These are phyloP conservation scores for Noctua comes DNA, from an alignment of 2,888 invertebrate species.

Conservation along the genomic window DNA sequence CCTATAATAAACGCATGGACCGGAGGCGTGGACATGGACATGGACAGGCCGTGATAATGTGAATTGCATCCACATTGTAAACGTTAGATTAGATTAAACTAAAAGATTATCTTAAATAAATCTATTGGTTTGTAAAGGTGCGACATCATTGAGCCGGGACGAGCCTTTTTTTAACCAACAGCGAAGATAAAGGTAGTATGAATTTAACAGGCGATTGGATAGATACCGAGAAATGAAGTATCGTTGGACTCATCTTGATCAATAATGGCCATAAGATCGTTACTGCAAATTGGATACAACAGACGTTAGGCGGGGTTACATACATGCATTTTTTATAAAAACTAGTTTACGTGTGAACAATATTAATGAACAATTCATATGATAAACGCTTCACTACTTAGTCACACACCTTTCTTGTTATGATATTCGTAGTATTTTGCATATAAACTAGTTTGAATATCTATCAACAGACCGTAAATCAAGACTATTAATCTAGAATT, in stretches of 20 bases:
- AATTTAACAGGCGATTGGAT: background rate
- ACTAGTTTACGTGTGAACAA: background rate
- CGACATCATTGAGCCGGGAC: background rate
- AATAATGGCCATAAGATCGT: background rate
- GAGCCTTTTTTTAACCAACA: background rate
- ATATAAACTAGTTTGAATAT: conserved; percentile 8
- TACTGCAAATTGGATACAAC: background rate
- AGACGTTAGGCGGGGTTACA: background rate
- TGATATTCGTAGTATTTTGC: conserved; percentile 4
- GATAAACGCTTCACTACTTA: background rate
- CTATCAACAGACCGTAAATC: background rate
- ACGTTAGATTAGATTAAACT: conserved; percentile 47
- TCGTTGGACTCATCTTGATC: background rate
- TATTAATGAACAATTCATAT: background rate
- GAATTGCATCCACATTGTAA: conserved; percentile 35
- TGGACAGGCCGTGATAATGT: conserved; percentile 9
- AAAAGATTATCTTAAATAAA: conserved; percentile 21
- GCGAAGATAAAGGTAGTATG: background rate
- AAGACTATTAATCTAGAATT: background rate
- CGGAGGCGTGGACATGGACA: conserved; percentile 64
- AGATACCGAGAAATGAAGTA: background rate
- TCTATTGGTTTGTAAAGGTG: conserved; percentile 32
- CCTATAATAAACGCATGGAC: conserved; percentile 48
- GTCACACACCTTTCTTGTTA: background rate
- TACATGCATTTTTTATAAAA: background rate